Conservation (phyloP, 2,888 invertebrate genomes). For the Ischnura elegans region DNA sequence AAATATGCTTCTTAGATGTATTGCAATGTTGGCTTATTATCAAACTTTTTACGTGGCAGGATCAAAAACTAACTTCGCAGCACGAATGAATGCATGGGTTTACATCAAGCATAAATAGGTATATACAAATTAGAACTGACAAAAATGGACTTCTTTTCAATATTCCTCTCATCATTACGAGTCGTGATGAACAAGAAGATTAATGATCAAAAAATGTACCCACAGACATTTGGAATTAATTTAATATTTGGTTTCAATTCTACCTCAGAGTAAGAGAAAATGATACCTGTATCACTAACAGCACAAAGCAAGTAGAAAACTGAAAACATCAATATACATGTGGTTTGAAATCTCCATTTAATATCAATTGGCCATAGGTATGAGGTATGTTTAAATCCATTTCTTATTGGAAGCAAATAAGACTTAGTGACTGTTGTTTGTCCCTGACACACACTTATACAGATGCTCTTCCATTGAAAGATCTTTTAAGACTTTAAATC, state of each 20-base stretch:
- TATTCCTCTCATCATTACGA: background rate
- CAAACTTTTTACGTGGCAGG: background rate
- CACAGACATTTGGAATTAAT: background rate
- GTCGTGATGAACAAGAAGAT: background rate
- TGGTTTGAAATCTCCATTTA: background rate
- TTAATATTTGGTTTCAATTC: background rate
- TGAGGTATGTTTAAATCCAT: conserved; percentile 33
- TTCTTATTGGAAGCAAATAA: conserved; percentile 56
- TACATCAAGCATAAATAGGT: background rate
- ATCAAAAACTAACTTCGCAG: background rate
- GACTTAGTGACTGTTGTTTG: conserved; percentile 35
- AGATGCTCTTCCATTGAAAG: conserved; percentile 58
- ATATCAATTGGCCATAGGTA: conserved; percentile 48
- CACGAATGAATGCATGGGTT: background rate
- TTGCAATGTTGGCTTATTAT: background rate
- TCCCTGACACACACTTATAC: conserved; percentile 48
- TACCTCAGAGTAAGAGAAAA: background rate
- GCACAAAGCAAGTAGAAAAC: background rate
- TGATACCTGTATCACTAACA: background rate
- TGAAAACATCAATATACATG: background rate
- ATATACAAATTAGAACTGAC: background rate
- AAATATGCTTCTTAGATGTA: background rate
- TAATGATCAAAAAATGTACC: background rate
- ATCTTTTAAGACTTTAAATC: conserved; percentile 51
- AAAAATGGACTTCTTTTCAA: background rate